Conservation (phyloP, 2,113 vertebrate genomes). For the Isichthys henryi region DNA sequence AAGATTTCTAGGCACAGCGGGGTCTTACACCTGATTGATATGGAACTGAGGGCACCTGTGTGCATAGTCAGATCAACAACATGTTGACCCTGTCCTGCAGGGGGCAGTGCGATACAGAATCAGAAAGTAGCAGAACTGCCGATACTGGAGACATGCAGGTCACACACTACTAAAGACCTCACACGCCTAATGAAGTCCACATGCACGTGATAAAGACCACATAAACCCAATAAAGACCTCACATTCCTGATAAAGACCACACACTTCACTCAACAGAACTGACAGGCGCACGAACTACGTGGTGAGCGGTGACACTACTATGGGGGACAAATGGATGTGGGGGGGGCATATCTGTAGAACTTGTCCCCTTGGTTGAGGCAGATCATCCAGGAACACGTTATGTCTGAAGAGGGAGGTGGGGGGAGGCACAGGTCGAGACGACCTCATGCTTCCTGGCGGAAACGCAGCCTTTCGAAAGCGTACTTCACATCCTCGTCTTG, state of each 20-base stretch:
- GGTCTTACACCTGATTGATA: not conserved
- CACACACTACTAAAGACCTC: not conserved
- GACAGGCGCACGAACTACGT: not conserved
- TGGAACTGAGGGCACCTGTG: not conserved
- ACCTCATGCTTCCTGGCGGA: conserved; percentile 50
- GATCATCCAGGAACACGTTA: not conserved
- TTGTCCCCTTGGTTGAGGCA: not conserved
- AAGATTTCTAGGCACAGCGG: not conserved
- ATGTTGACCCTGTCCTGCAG: not conserved
- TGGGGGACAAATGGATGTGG: not conserved
- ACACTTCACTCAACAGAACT: not conserved
- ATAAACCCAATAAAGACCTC: not conserved
- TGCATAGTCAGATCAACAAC: not conserved
- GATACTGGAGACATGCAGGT: not conserved
- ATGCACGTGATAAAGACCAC: not conserved
- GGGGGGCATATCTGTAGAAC: not conserved
- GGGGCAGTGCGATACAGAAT: not conserved
- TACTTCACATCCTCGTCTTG: conserved; percentile 60
- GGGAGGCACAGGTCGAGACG: too few relatives aligned
- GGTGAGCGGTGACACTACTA: not conserved
- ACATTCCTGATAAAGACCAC: not conserved
- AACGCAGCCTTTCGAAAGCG: conserved; percentile 73
- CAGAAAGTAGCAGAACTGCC: not conserved
- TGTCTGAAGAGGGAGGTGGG: not conserved
- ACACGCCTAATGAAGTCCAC: not conserved